Percentiles rank a stretch among this genome's conserved stretches.
Evolutionary conservation across 2,797 vertebrate species (phyloP).

Genomic region (Sebastes trivittatus): DNA sequence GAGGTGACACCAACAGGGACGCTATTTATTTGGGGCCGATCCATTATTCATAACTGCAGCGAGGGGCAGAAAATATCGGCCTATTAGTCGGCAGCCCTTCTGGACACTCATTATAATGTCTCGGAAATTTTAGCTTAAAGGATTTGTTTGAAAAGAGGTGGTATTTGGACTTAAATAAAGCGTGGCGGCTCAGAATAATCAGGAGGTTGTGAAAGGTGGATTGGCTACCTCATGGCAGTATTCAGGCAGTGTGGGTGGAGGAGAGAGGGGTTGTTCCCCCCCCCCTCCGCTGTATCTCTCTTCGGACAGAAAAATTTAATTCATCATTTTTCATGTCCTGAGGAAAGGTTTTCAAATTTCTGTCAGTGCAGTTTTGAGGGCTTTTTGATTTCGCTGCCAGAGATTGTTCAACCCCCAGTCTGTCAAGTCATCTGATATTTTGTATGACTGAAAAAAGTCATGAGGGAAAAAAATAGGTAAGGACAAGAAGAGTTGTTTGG

Average conservation of each 20-base stretch:
- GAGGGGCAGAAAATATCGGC: conserved; percentile 47
- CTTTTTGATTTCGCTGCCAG: neutral
- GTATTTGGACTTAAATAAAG: conserved; percentile 36
- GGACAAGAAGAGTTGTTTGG: neutral
- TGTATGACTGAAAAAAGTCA: neutral
- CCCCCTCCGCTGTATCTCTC: neutral
- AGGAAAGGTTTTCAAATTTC: neutral
- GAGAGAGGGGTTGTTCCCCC: neutral
- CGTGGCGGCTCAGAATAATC: conserved; percentile 39
- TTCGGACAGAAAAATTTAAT: neutral
- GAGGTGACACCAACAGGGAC: conserved; percentile 62
- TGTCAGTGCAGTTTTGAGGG: neutral
- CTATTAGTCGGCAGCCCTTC: conserved; percentile 47
- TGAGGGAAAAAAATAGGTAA: neutral
- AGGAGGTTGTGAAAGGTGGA: conserved; percentile 24
- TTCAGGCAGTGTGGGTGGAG: neutral
- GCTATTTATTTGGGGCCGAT: conserved; percentile 64
- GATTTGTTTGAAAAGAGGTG: conserved; percentile 32
- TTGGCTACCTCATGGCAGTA: conserved; percentile 13
- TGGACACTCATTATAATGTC: conserved; percentile 60
- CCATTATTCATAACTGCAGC: conserved; percentile 70
- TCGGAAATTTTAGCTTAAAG: conserved; percentile 43
- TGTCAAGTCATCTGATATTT: neutral
- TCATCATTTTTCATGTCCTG: neutral
- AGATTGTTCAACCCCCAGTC: neutral